Base-by-base conservation (phyloP, 2,888 invertebrate species). In the Idaea aversata region DNA sequence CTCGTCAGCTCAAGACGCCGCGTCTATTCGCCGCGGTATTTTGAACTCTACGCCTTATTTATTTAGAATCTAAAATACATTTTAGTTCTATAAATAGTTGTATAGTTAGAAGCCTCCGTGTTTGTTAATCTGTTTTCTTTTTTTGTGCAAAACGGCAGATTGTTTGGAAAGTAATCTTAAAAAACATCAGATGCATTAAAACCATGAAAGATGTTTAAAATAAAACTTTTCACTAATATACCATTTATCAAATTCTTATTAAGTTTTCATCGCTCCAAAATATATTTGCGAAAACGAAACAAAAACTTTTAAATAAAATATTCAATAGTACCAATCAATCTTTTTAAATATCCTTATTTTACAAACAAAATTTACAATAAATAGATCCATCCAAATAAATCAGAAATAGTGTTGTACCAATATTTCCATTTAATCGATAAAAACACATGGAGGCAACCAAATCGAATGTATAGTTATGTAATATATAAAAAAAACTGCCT, bases 31-130 rank as follows among this genome's bases (percentile, higher is more conserved):
- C 61, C 60, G 47, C 69, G 78, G 72, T 70, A 63, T 64, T 70
- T 71, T 68, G 76, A 62, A 71, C 75, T 73, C 75, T 75, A 68
- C 70, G 70, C 66, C 71, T 77, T 85, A 85, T 87, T 86, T 87
- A 85, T 87, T 84, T 86, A 47, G 47, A 47, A 13, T 47, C 47
- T 47, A 47, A 47, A 47, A 47, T 47, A 47, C 47, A 13, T 47
- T 47, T 47, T 47, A 85, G 82, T 75, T 75, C 70, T 83, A 79
- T 74, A n/a, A 70, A 81, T 84, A 83, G 81, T 76, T 71, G 63
- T 76, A 76, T 67, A 68, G 61, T 73, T 74, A 74, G 67, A 76
- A 74, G 76, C 78, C 79, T 77, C 75, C 76, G 76, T 74, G 59
- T 25, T 47, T 10, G 3, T 47, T 4, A 47, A 6, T 47, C 7